These are phyloP conservation scores for Pristiophorus japonicus DNA, from an alignment of 2,113 vertebrate species.

Conservation along the genomic window DNA sequence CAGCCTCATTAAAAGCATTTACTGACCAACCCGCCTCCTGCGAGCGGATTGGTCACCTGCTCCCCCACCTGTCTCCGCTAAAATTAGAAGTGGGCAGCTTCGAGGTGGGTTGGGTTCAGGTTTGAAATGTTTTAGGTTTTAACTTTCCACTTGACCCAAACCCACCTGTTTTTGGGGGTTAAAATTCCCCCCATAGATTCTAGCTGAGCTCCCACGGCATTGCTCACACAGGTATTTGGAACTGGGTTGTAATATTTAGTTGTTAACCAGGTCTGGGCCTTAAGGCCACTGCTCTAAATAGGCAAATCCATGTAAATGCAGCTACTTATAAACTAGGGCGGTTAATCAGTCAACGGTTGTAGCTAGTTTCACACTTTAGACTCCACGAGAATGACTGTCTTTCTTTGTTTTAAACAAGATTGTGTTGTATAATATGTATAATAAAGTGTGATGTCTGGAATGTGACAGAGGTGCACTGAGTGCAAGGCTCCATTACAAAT, in stretches of 20 bases:
- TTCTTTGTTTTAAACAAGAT: neutral
- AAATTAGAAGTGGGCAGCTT: neutral
- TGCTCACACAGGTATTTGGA: neutral
- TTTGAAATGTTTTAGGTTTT: neutral
- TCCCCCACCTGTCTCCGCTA: neutral
- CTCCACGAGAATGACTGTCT: neutral
- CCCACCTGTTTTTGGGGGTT: neutral
- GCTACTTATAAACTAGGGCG: neutral
- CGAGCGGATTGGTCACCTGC: neutral
- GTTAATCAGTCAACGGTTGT: neutral
- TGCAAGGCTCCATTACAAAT: neutral
- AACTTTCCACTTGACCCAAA: neutral
- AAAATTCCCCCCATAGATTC: neutral
- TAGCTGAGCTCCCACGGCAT: neutral
- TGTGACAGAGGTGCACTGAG: neutral
- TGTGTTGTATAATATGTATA: neutral
- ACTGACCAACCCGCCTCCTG: neutral
- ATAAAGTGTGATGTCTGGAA: neutral
- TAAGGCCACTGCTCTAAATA: neutral
- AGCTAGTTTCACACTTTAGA: conserved; percentile 5
- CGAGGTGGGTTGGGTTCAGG: neutral
- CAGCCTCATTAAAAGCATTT: neutral
- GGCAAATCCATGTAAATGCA: neutral
- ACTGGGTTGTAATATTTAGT: neutral
- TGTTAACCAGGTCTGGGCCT: neutral